Evolutionary conservation across 1,140 invertebrate species (phyloP), one percentile per base, ranked within the genome.

Genomic region (Anoplophora glabripennis): DNA sequence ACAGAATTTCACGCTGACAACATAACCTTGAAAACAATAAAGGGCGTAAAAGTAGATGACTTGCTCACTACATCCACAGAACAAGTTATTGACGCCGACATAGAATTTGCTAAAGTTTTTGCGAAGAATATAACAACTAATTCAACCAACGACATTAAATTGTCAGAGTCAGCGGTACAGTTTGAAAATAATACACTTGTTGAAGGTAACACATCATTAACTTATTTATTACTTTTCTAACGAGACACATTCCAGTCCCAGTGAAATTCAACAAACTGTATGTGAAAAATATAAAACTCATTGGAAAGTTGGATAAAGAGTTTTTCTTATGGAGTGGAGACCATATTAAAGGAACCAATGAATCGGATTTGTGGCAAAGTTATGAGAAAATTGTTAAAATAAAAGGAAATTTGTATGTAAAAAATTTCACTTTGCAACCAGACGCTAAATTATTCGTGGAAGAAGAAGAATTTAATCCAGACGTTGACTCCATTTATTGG

Each of bases 301-400:
- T 54, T 42, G 59, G 59, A n/a, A 47, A 63, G 15, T 34, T 66
- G 7, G 41, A 58, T 28, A 35, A 58, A 14, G 57, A 51, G 5
- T 63, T 63, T 28, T 54, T 61, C 34, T 18, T 56, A 37, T 61
- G 55, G 4, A 46, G 59, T 21, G 41, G 55, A 10, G 55, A 61
- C 17, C 57, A 59, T 41, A 60, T 69, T 11, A 38, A 65, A 17
- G 63, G 63, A 14, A 69, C 63, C 15, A 59, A 65, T 36, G 65
- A 66, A 56, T 60, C 65, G 7, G 65, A 73, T 53, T 67, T 71
- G 12, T 45, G 63, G 8, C 71, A 73, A 59, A 59, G 45, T 42
- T 73, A 73, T 38, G 54, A 41, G n/a, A 60, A 57, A 28, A 60
- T 64, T 21, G 62, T 73, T 35, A 63, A 42, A 51, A 71, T 73